These are phyloP conservation scores for Neoitamus cyanurus DNA, from an alignment of 2,888 invertebrate species.

Conservation along the genomic window DNA sequence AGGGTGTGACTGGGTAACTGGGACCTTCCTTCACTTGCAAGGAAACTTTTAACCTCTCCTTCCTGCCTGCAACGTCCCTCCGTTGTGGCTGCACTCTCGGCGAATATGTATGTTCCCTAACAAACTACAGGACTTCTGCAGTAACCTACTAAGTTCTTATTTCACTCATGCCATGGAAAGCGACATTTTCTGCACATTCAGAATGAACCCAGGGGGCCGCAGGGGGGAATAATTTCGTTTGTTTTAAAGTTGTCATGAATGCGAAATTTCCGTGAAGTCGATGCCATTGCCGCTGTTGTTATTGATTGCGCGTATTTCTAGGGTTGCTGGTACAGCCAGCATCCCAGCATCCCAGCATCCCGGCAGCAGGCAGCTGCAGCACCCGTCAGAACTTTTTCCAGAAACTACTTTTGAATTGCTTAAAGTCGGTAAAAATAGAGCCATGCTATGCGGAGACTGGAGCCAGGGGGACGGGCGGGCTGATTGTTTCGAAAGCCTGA, in stretches of 20 bases:
- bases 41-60: neutral
- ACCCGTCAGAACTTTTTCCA: neutral
- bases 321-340: neutral
- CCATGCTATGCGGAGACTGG: neutral
- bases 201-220: neutral
- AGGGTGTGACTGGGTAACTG: neutral
- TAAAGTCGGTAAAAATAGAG: neutral
- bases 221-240: neutral
- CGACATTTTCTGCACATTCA: neutral
- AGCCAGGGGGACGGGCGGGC: neutral
- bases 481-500: neutral
- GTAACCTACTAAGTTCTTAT: neutral
- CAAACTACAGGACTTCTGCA: neutral
- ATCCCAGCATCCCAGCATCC: neutral
- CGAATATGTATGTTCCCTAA: neutral
- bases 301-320: slow-evolving; percentile 5
- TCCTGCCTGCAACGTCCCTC: neutral
- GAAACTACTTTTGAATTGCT: neutral
- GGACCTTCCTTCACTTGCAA: neutral
- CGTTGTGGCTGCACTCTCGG: neutral
- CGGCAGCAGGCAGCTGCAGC: neutral
- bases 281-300: neutral
- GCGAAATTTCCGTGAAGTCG: neutral
- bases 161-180: neutral
- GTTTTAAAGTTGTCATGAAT: neutral